Evolutionary conservation across 2,888 invertebrate species (phyloP).

Genomic region (Phaedon cochleariae): DNA sequence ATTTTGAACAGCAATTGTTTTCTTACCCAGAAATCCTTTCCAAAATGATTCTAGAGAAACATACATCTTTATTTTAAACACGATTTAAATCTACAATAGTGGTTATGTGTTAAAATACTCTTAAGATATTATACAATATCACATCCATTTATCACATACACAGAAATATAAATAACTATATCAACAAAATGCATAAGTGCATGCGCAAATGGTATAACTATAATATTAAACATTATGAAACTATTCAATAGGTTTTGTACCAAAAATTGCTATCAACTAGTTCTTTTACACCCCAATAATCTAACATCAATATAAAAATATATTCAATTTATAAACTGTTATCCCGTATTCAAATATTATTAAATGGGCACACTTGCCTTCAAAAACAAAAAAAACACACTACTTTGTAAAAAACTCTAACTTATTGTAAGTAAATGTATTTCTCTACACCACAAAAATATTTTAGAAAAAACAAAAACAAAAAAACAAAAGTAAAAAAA

Average conservation of each 20-base stretch:
- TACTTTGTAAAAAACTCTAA: constrained; percentile 30
- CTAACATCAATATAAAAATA: constrained; percentile 46
- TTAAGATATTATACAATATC: constrained; percentile 43
- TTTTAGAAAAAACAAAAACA: not conserved
- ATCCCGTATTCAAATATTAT: constrained; percentile 39
- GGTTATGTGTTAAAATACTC: constrained; percentile 43
- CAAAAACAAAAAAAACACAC: constrained; percentile 26
- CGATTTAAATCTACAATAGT: constrained; percentile 40
- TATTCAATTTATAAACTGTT: constrained; percentile 43
- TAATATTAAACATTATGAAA: constrained; percentile 38
- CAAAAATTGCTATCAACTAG: constrained; percentile 40
- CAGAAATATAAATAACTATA: constrained; percentile 45
- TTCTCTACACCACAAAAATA: constrained; percentile 20
- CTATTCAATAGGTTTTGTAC: constrained; percentile 42
- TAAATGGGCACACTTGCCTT: constrained; percentile 29
- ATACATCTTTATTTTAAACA: constrained; percentile 39
- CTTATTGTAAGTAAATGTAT: constrained; percentile 23
- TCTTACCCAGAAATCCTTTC: not conserved
- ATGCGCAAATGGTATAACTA: constrained; percentile 42
- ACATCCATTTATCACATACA: constrained; percentile 48
- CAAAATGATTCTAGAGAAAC: constrained; percentile 23
- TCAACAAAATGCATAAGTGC: constrained; percentile 44
- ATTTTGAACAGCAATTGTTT: not conserved
- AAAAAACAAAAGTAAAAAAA: constrained; percentile 10
- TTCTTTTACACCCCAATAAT: constrained; percentile 36